These are phyloP conservation scores for Nannoperca obscura DNA, from an alignment of 2,797 vertebrate species.

Conservation along the genomic window DNA sequence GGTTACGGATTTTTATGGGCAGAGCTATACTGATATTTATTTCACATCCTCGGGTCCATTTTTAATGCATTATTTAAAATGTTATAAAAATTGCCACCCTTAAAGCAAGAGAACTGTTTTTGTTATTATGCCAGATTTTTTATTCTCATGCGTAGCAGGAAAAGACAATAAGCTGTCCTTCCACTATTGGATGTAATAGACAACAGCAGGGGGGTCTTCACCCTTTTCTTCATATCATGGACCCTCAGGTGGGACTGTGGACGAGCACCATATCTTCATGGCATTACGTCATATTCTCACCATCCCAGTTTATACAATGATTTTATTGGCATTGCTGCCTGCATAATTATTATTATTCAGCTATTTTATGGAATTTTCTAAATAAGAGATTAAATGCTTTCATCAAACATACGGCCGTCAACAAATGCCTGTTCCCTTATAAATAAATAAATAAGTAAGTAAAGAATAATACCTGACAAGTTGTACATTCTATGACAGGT, in stretches of 20 bases:
- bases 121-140: constrained; percentile 44
- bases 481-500: not conserved
- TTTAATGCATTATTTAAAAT: constrained; percentile 76
- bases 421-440: not conserved
- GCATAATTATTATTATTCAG: not conserved
- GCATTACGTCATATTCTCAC: not conserved
- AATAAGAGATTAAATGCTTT: not conserved
- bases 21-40: constrained; percentile 61
- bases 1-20: constrained; percentile 36
- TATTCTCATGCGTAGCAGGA: constrained; percentile 40
- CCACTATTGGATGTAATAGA: constrained; percentile 39
- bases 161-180: constrained; percentile 53
- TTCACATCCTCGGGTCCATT: constrained; percentile 52
- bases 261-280: constrained; percentile 5
- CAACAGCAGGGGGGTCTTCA: constrained; percentile 22
- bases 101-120: constrained; percentile 49
- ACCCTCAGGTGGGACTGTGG: constrained; percentile 10
- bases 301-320: not conserved
- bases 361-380: not conserved
- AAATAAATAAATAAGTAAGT: not conserved
- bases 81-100: constrained; percentile 52
- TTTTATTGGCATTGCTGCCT: not conserved
- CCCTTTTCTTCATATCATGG: constrained; percentile 26
- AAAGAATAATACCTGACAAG: not conserved
- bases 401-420: not conserved